Base-by-base conservation (phyloP, 2,888 invertebrate species). In the Epinotia ramella region DNA sequence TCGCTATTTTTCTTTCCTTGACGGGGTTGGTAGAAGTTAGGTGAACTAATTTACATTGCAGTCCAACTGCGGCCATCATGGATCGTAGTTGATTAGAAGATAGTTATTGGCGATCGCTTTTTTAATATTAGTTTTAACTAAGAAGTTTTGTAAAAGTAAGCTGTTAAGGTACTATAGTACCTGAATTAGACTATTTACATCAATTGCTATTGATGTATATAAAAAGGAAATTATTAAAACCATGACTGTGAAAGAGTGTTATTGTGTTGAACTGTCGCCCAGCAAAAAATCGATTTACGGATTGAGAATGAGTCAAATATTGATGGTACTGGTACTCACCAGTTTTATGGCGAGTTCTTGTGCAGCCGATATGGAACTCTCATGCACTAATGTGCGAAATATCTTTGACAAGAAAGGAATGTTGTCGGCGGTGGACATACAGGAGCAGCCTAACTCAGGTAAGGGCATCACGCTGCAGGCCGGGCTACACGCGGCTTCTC, bases 271-370 rank as follows among this genome's bases (percentile, higher is more conserved):
- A 92, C 90, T 91, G 91, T 91, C 91, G 88, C 86, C 88, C 88
- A 91, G 90, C 90, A 91, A 92, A 92, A 94, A 94, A 94, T 94
- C 94, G 94, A 94, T 94, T 94, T 91, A 92, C 82, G 91, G 92
- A 89, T 91, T 91, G 86, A 88, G 89, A 90, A 91, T 92, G 90
- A 90, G 87, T 88, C 89, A 89, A 91, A 91, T 92, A 88, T 86
- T 93, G 86, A 91, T 88, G 92, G 89, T 93, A 88, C 83, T 92
- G 84, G 87, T 92, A 85, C 85, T 89, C 84, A 87, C 88, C 82
- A 89, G 89, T 87, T 87, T 89, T 80, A 83, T 94, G 82, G 87
- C 87, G 79, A 83, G 83, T 80, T 86, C 86, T 80, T 86, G 88
- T 81, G 89, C 87, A 77, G 89, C 90, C 76, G 92, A 92, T 81